Evolutionary conservation across 1,140 invertebrate species (phyloP), one percentile per base, ranked within the genome.

Genomic region (Drosophila subobscura): DNA sequence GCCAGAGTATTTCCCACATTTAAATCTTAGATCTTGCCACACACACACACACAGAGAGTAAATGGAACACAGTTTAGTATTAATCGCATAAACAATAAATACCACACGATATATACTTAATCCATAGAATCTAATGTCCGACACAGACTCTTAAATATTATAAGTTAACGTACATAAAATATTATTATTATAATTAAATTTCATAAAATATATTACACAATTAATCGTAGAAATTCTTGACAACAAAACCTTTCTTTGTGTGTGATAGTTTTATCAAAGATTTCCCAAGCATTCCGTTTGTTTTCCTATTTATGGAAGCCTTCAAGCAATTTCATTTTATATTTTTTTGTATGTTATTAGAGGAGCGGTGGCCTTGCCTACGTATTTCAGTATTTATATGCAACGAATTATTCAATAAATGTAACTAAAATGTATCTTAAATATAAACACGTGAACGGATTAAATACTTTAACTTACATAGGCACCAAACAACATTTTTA

Each of bases 181-280:
- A 33, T 33, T 33, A 33, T 20, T 20, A 20, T 20, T 20, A 20
- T 20, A 1, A 20, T 20, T 20, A 20, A 20, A 20, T 20, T 20
- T 1, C 1, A 20, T 20, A 1, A 20, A 0, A 20, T 20, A 20
- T 20, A 20, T 20, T 20, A 20, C 16, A 20, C 16, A 20, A 20
- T 20, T 20, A 20, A 20, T 20, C 47, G 52, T 73, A 73, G 68
- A 33, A 56, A 72, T 49, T 67, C 45, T 45, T 54, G 41, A 71
- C 46, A 67, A 41, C 20, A 45, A 76, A 55, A 44, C 63, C 70
- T 77, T 88, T 83, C 70, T 81, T 88, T 83, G 78, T 81, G 81
- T 86, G 83, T 86, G 83, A 86, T 86, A 86, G 83, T 86, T 85
- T 76, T 85, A 20, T 85, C 73, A 77, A 85, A 81, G 77, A 77